phyloP scores from a whole-genome alignment of 2,113 vertebrate genomes.

The Lichenostomus cassidix region DNA sequence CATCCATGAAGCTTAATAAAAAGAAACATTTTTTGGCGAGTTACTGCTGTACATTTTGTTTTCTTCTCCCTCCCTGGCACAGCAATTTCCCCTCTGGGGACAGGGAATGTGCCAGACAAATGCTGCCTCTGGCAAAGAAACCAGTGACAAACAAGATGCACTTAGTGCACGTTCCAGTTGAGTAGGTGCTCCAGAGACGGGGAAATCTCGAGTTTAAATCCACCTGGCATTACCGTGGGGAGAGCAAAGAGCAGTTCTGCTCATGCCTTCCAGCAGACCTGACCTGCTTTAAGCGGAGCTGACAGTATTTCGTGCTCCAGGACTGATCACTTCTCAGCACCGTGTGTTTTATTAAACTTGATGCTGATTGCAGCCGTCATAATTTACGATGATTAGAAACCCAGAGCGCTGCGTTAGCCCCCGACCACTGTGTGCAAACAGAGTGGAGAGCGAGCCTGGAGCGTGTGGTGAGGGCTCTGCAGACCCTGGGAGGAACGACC shows the following conservation, averaged over 20 bases:
- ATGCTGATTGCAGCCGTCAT: conserved; percentile 40
- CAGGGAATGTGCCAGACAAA: conserved; percentile 62
- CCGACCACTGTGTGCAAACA: conserved; percentile 22
- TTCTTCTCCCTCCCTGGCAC: conserved; percentile 61
- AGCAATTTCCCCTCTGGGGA: conserved; percentile 56
- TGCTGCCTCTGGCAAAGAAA: conserved; percentile 62
- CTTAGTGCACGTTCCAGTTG: conserved; percentile 45
- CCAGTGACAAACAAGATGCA: conserved; percentile 43
- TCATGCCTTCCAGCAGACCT: background rate
- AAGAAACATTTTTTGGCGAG: conserved; percentile 49
- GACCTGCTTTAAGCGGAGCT: background rate
- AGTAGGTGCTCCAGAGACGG: conserved; percentile 23
- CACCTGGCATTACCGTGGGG: background rate
- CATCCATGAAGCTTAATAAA: conserved; percentile 58
- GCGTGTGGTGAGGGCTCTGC: background rate
- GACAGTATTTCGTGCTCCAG: background rate
- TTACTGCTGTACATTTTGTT: conserved; percentile 49
- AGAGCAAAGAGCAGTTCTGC: background rate
- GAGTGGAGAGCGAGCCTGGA: background rate
- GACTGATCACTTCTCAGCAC: conserved; percentile 7
- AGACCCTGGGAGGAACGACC: background rate
- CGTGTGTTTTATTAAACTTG: background rate
- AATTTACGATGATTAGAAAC: conserved; percentile 48
- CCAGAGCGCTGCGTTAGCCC: background rate
- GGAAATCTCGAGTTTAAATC: background rate